Evolutionary conservation across 2,113 vertebrate species (phyloP), one percentile per base, ranked within the genome.

Genomic region (Oriolus oriolus): DNA sequence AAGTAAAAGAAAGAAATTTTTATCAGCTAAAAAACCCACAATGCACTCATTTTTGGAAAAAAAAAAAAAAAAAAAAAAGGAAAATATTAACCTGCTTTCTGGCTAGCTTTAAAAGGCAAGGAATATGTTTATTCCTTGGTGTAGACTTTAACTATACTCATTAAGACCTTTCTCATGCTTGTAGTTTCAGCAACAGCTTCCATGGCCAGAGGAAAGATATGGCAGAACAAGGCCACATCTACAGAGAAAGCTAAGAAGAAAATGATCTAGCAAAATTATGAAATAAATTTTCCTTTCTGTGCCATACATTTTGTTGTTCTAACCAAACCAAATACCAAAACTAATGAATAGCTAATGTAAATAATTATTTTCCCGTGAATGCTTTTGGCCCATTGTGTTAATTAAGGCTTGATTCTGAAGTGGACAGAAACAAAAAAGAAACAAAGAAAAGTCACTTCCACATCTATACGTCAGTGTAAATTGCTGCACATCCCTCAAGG

Each of bases 381-480:
- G 44, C n/a, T 95, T 89, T 91, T 52, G 49, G 71, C 10, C 71
- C 22, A 44, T 39, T 93, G 52, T 69, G 42, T 74, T 96, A 91
- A 95, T 95, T 95, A 90, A 78, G 61, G 47, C 69, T 88, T n/a
- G 54, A 94, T 93, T 95, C 89, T 84, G 80, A 85, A 91, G 45
- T 37, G 50, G 56, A 74, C 28, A 93, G 47, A 82, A 95, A 73
- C 10, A 23, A 91, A 95, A 60, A 92, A 50, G 41, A 92, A 95
- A 90, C 61, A 64, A 85, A 84, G 93, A 90, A 77, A 90, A 91
- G 74, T 85, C 49, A 7, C 70, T 93, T 56, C 84, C 95, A 30
- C 24, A 73, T 56, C 83, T 95, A 75, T 86, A 94, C 95, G 88
- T 97, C 79, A 81, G 53, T 91, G 81, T 95, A 93, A 97, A 94